Base-by-base conservation (phyloP, 2,888 invertebrate species). In the Podabrus alpinus region DNA sequence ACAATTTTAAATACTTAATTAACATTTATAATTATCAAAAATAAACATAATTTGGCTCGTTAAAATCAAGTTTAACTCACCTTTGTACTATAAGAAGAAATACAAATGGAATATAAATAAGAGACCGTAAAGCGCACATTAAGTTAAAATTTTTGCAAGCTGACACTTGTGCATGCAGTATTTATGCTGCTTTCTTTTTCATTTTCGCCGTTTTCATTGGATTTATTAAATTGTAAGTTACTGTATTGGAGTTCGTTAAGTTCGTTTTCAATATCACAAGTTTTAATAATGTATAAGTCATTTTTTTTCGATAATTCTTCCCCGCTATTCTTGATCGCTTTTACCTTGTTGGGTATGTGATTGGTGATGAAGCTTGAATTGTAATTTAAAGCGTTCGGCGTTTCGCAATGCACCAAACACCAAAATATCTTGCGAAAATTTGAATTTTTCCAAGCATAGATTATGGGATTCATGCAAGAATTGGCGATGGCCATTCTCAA, bases 401-500 rank as follows among this genome's bases (percentile, higher is more conserved):
- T 88, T 82, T 91, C 90, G 84, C 94, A 94, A 21, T 91, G 90
- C 15, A 94, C 86, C 11, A 94, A 88, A 78, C 91, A 91, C 25
- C 90, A 89, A 84, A 95, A 94, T 1, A 94, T 93, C 68, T 90
- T 90, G 4, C 94, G 91, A 85, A 94, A 95, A 78, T 92, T 94
- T 9, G 91, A 89, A 85, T 94, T 95, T 86, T 95, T 95, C 95
- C 95, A 95, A 25, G 94, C 94, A 88, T 95, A 95, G 82, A 95
- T 94, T 64, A 95, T 88, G 0, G 95, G 95, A 87, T 95, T 95
- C 83, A 94, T 91, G 24, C 93, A 93, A 9, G 94, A 95, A 86
- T 95, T 95, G 70, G 92, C 90, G 89, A 95, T 92, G 19, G 94
- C 95, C 78, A 95, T 88, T 2, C 93, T 86, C 77, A 87, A 86